These are phyloP conservation scores for Cololabis saira DNA, from an alignment of 2,113 vertebrate species.

Conservation along the genomic window DNA sequence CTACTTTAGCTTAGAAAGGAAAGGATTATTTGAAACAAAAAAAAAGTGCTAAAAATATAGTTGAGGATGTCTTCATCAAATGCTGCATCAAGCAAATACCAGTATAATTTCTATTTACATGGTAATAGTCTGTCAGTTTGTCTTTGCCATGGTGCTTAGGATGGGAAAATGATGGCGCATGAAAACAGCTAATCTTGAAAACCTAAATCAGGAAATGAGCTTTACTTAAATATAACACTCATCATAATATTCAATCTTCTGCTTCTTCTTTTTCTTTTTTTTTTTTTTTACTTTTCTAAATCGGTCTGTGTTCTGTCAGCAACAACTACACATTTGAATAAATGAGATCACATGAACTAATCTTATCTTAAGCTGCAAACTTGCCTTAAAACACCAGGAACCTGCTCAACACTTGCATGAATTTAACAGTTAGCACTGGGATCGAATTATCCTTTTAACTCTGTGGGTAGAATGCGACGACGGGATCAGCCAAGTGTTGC, in stretches of 20 bases:
- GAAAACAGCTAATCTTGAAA: slow-evolving; percentile 45
- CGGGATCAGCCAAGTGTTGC: slow-evolving; percentile 19
- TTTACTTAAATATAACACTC: slow-evolving; percentile 25
- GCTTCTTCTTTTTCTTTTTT: too few species aligned
- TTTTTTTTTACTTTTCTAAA: slow-evolving; percentile 18
- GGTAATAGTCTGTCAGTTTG: slow-evolving; percentile 52
- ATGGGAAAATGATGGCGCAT: slow-evolving; percentile 28
- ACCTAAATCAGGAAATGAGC: slow-evolving; percentile 31
- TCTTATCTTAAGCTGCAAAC: slow-evolving; percentile 32
- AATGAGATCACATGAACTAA: slow-evolving; percentile 34
- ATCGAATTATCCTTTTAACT: slow-evolving; percentile 41
- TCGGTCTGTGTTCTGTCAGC: slow-evolving; percentile 1
- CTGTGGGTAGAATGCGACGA: slow-evolving; percentile 34
- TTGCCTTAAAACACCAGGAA: slow-evolving; percentile 29
- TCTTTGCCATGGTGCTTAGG: slow-evolving; percentile 38
- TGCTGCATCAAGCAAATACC: slow-evolving; percentile 39
- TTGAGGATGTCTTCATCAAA: slow-evolving; percentile 7
- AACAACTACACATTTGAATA: slow-evolving; percentile 15
- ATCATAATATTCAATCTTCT: not conserved
- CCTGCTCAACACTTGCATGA: slow-evolving; percentile 33
- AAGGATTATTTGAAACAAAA: too few species aligned
- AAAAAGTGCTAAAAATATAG: slow-evolving; percentile 14
- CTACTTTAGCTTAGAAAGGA: not conserved
- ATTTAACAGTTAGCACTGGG: slow-evolving; percentile 16
- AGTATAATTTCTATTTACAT: slow-evolving; percentile 59